Evolutionary conservation across 2,888 invertebrate genomes (phyloP), one percentile per base, ranked within the genome.

Genomic region (Sinelater perroti): DNA sequence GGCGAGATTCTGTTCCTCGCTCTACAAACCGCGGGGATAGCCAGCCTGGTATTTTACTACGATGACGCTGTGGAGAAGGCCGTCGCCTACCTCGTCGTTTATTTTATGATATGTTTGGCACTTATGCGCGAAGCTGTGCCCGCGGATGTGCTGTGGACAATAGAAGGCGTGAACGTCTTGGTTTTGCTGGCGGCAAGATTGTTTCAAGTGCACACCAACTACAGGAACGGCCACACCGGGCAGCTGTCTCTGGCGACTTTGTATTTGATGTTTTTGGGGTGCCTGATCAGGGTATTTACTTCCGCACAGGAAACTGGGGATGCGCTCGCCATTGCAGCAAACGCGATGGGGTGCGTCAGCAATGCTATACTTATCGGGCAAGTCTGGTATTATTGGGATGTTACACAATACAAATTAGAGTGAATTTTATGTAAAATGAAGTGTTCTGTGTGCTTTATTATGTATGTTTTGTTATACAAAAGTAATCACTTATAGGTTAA

Each of bases 221-320:
- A 88, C 76, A 84, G 83, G 55, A 95, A 94, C 75, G 87, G 91
- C 35, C 90, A 91, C 67, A 99, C 98, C 0, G 99, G 99, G 0
- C 98, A 99, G 77, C 78, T 99, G 40, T 97, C 98, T 1, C 93
- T 93, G 1, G 84, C 90, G 8, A 98, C 98, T 0, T 87, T 91
- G 45, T 83, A 90, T 30, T 81, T 98, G 80, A 81, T 98, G 52
- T 91, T 97, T 70, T 86, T 87, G 44, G 98, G 98, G 13, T 90
- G 96, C 8, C 72, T 92, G 47, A 96, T 96, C 1, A 87, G 99
- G 73, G 95, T 99, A 70, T 98, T 99, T 78, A 99, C 99, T 13
- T 96, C 97, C 0, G 86, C 97, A 38, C 97, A 98, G 80, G 98
- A 99, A 80, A 98, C 99, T 1, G 97, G 97, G 0, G 99, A 99